Conservation (phyloP, 2,113 vertebrate species). For the Tyrannus savana region DNA sequence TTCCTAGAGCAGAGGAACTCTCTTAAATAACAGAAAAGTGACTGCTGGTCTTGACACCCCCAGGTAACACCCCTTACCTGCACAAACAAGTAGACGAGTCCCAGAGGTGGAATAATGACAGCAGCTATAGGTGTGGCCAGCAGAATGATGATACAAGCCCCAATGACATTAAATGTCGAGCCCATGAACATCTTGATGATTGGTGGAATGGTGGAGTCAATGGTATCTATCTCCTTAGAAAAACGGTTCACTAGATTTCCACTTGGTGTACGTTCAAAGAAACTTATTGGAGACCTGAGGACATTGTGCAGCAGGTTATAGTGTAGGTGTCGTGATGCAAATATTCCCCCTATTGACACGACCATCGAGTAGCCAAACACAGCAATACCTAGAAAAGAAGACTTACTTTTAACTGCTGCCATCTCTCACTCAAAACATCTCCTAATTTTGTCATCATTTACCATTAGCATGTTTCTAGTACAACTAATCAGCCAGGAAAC, state of each 20-base stretch:
- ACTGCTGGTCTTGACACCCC: neutral
- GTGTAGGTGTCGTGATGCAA: slow-evolving; percentile 89
- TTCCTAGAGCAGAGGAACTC: neutral
- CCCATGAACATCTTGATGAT: slow-evolving; percentile 98
- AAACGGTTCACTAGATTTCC: slow-evolving; percentile 97
- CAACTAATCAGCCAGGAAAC: neutral
- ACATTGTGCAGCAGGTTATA: slow-evolving; percentile 85
- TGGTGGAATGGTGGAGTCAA: slow-evolving; percentile 89
- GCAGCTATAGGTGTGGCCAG: slow-evolving; percentile 88
- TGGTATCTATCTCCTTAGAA: slow-evolving; percentile 94
- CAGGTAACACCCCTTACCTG: slow-evolving; percentile 77
- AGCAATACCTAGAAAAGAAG: slow-evolving; percentile 76
- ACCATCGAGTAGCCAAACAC: slow-evolving; percentile 90
- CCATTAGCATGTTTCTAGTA: neutral
- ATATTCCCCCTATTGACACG: slow-evolving; percentile 90
- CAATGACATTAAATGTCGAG: slow-evolving; percentile 88
- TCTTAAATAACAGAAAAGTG: neutral
- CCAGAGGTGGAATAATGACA: slow-evolving; percentile 86
- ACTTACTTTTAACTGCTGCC: neutral
- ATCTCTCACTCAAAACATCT: neutral
- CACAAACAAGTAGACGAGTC: slow-evolving; percentile 90
- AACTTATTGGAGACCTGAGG: slow-evolving; percentile 91
- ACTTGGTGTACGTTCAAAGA: slow-evolving; percentile 95
- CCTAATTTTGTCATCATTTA: neutral
- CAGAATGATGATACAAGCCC: slow-evolving; percentile 87